Evolutionary conservation across 2,797 vertebrate species (phyloP), one percentile per base, ranked within the genome.

Genomic region (Sebastes jordani): DNA sequence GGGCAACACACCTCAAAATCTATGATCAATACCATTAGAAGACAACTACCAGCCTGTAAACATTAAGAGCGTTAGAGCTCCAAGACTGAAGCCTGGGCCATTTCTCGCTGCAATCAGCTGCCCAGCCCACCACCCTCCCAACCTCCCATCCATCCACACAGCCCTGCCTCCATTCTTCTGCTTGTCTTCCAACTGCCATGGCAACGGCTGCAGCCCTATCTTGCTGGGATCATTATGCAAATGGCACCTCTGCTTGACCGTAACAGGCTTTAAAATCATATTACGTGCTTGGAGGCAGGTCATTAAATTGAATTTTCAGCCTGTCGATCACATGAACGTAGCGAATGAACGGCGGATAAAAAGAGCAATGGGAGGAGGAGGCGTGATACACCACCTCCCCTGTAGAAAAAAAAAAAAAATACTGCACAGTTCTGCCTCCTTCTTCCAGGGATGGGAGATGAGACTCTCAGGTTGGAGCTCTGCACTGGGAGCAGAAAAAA

Each of bases 261-360:
- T 95, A 93, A 95, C 93, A 93, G 96, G 96, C 95, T 95, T 95
- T 96, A 96, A 96, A 97, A 97, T 96, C 95, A 95, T 94, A 96
- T 95, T 96, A 96, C 93, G 94, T 95, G 95, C 93, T 94, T 92
- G 92, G 93, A 96, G 93, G 94, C 95, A 95, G 96, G 95, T 96
- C 94, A 95, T 97, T 96, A 96, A 94, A 96, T 96, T 95, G 95
- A 95, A 95, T 96, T 96, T 96, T 95, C 95, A 93, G 95, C 93
- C 93, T 95, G 93, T 95, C 94, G 89, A 94, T 94, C 95, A 94
- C 94, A 95, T 91, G 91, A 92, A 94, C 78, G 63, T 70, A 86
- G 88, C 95, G 93, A 95, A 95, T 93, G 92, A 96, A 95, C 85
- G 80, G 82, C 68, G 90, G 91, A 88, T 91, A 86, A 89, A 94